Base-by-base conservation (phyloP, 2,113 vertebrate genomes). In the Psammodynastes pulverulentus region DNA sequence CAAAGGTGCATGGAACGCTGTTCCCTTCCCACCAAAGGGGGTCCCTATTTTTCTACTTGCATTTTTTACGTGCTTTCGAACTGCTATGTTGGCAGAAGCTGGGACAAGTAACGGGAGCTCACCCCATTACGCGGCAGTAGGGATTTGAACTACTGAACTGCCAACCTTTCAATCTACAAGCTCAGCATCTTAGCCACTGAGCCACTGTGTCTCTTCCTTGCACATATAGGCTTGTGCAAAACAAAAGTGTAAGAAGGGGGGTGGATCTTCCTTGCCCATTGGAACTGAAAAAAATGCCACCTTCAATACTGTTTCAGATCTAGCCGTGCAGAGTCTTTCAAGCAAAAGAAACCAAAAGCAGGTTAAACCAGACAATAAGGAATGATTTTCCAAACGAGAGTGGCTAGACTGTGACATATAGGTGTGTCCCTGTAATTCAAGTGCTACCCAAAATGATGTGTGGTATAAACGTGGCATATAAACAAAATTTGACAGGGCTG, bases 221-320 rank as follows among this genome's bases (percentile, higher is more conserved):
- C 45, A 86, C 39, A 87, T 49, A 46, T 29, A 93, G 49, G 54
- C 29, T 90, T 13, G 0, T 0, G 49, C 15, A 67, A 67, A 79
- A 86, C 2, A 19, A 91, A 92, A 94, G 34, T 54, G 21, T 9
- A 79, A 58, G 62, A 95, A 26, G 89, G 58, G 91, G n/a, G 9
- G 56, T 15, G 52, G 92, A 1, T 5, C 45, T 91, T 89, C 39
- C 3, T 7, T 10, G 21, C 0, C 0, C 67, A 84, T 56, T 56
- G 91, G 85, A 93, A 90, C 6, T 91, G n/a, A 85, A 92, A 85
- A 92, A 89, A 29, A 8, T 84, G 29, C 10, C 45, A 62, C 90
- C 51, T 91, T 94, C 87, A 91, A 1, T 54, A 6, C 39, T 92
- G 2, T 23, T 93, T 5, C 45, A 21, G 86, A 52, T 48, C 84